Percentiles rank a stretch among this genome's conserved stretches.
Conservation (phyloP, 2,888 invertebrate species). For the Ommatoiulus sabulosus region DNA sequence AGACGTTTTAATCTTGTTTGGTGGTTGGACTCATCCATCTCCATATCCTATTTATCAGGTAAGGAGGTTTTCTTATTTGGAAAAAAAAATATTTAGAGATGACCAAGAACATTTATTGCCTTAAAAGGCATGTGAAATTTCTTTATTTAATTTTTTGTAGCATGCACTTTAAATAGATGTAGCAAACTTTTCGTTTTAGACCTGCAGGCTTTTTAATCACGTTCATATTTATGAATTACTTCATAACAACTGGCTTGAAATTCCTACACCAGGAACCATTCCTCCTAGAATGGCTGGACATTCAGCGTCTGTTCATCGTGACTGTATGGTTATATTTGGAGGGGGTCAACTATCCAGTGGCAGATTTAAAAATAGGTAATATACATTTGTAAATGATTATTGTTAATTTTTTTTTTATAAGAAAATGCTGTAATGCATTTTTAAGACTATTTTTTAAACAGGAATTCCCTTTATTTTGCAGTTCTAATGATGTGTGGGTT, state of each 20-base stretch:
- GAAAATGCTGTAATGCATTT: too few species aligned
- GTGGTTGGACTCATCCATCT: slow-evolving; percentile 94
- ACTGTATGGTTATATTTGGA: slow-evolving; percentile 70
- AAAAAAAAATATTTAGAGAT: neutral
- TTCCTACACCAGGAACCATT: slow-evolving; percentile 67
- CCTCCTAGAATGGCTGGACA: slow-evolving; percentile 92
- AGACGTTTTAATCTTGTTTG: slow-evolving; percentile 86
- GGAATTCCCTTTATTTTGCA: slow-evolving; percentile 61
- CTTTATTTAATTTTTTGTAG: too few species aligned
- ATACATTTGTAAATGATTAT: neutral
- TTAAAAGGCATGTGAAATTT: too few species aligned
- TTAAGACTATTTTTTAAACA: too few species aligned
- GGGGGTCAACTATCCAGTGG: slow-evolving; percentile 66
- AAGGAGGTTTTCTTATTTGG: neutral
- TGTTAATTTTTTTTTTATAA: neutral
- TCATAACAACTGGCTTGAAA: slow-evolving; percentile 78
- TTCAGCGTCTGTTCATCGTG: slow-evolving; percentile 83
- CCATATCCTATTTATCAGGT: slow-evolving; percentile 84
- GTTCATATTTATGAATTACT: slow-evolving; percentile 87
- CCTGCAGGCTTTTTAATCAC: slow-evolving; percentile 90
- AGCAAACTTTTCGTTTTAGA: slow-evolving; percentile 66
- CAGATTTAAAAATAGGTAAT: slow-evolving; percentile 41
- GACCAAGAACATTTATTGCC: too few species aligned
- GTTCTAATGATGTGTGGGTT: slow-evolving; percentile 87
- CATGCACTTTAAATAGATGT: slow-evolving; percentile 9